phyloP scores from a whole-genome alignment of 2,888 invertebrate genomes.

The Anticlea derivata region DNA sequence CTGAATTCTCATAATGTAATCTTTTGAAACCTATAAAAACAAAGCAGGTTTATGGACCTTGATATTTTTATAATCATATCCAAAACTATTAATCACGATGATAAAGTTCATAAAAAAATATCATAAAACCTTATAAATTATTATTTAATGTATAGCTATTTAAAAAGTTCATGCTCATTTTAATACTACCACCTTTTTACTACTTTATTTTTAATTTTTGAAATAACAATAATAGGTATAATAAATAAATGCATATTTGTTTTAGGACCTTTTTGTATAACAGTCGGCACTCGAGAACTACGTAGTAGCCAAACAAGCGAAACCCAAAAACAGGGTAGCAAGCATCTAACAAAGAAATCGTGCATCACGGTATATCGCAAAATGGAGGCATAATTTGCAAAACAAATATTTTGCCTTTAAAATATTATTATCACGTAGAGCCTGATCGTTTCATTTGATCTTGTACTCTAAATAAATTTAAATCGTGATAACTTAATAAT shows the following conservation, averaged over 20 bases:
- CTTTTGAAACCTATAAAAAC: too few relatives aligned
- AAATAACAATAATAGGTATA: too few relatives aligned
- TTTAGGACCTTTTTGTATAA: neutral
- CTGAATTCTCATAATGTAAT: too few relatives aligned
- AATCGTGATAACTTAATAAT: constrained; percentile 10
- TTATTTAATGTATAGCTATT: too few relatives aligned
- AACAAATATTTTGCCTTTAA: constrained; percentile 52
- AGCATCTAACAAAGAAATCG: constrained; percentile 43
- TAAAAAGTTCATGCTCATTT: too few relatives aligned
- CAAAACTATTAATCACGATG: constrained; percentile 25
- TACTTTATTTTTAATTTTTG: too few relatives aligned
- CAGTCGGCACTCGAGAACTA: neutral
- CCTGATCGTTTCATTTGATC: constrained; percentile 27
- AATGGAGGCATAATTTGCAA: constrained; percentile 48
- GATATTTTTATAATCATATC: constrained; percentile 39
- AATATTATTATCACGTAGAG: constrained; percentile 18
- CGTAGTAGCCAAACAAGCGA: constrained; percentile 3
- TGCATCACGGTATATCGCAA: constrained; percentile 49
- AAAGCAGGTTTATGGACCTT: constrained; percentile 31
- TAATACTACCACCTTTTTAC: too few relatives aligned
- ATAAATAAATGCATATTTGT: too few relatives aligned
- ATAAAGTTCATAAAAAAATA: neutral
- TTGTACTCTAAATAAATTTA: constrained; percentile 16
- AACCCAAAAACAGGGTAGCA: constrained; percentile 15
- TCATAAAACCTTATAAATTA: too few relatives aligned